Evolutionary conservation across 2,113 vertebrate genomes (phyloP).

Genomic region (Callopanchax toddi): DNA sequence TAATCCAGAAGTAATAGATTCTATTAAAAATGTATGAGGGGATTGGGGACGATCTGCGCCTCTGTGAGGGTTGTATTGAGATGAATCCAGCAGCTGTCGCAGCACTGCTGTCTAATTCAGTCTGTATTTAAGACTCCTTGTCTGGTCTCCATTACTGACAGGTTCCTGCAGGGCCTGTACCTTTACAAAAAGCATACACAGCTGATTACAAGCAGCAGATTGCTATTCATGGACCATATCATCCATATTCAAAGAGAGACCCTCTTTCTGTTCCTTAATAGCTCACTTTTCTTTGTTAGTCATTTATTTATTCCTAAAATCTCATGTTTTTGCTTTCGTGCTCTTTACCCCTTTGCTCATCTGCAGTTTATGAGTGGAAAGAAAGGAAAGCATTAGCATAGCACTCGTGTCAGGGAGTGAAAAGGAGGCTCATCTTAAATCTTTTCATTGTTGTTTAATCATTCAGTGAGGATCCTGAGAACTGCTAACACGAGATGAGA

Average conservation of each 20-base stretch:
- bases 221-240: slow-evolving; percentile 48
- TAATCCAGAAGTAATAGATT: slow-evolving; percentile 87
- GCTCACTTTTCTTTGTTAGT: slow-evolving; percentile 47
- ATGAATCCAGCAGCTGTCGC: slow-evolving; percentile 70
- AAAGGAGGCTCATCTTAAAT: slow-evolving; percentile 66
- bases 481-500: slow-evolving; percentile 54
- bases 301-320: slow-evolving; percentile 56
- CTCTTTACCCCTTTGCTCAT: slow-evolving; percentile 29
- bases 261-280: slow-evolving; percentile 20
- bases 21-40: slow-evolving; percentile 84
- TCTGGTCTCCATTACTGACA: slow-evolving; percentile 65
- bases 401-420: slow-evolving; percentile 72
- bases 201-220: slow-evolving; percentile 58
- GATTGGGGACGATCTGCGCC: slow-evolving; percentile 34
- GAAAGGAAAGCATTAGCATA: slow-evolving; percentile 68
- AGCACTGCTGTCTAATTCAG: slow-evolving; percentile 59
- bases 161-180: slow-evolving; percentile 46
- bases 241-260: slow-evolving; percentile 32
- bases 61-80: slow-evolving; percentile 22
- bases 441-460: slow-evolving; percentile 79
- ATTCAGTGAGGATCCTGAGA: slow-evolving; percentile 74
- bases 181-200: slow-evolving; percentile 43
- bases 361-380: slow-evolving; percentile 27
- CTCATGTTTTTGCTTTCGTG: slow-evolving; percentile 23
- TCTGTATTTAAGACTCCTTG: slow-evolving; percentile 54